Evolutionary conservation across 1,140 invertebrate genomes (phyloP).

Genomic region (Ostrea edulis): DNA sequence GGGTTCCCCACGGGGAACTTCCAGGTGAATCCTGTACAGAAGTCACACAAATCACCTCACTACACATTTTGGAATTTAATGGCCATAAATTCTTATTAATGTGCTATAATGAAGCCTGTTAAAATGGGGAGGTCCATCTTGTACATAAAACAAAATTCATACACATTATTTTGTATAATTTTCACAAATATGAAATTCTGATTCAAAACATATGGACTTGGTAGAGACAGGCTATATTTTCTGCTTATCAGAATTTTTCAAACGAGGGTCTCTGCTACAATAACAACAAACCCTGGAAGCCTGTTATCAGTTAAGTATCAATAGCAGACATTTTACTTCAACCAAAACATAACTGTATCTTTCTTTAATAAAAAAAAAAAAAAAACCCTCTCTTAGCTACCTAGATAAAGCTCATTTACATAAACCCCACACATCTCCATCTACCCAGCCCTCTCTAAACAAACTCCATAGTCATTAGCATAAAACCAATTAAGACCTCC

Average conservation of each 20-base stretch:
- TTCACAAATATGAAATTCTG: neutral
- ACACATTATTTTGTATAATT: neutral
- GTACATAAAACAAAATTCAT: neutral
- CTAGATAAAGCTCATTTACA: constrained; percentile 29
- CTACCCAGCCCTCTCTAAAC: constrained; percentile 30
- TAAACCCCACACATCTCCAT: constrained; percentile 4
- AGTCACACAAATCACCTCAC: neutral
- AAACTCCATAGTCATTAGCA: constrained; percentile 20
- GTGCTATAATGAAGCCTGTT: neutral
- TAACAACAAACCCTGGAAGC: constrained; percentile 23
- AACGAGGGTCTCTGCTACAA: constrained; percentile 9
- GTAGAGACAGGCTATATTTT: neutral
- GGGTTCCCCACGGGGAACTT: constrained; percentile 31
- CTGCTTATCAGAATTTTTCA: constrained; percentile 29
- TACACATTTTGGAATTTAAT: neutral
- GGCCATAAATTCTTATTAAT: neutral
- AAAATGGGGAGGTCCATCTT: neutral
- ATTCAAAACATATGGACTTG: constrained; percentile 29
- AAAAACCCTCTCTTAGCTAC: constrained; percentile 1
- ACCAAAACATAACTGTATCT: constrained; percentile 22
- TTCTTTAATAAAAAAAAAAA: too few species aligned
- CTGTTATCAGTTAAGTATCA: neutral
- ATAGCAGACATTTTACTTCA: neutral
- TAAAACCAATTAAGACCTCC: constrained; percentile 38
- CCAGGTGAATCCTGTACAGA: neutral